Percentiles rank a stretch among this genome's conserved stretches.
These are phyloP conservation scores for Triops longicaudatus DNA, from an alignment of 1,140 invertebrate genomes.

Conservation along the genomic window DNA sequence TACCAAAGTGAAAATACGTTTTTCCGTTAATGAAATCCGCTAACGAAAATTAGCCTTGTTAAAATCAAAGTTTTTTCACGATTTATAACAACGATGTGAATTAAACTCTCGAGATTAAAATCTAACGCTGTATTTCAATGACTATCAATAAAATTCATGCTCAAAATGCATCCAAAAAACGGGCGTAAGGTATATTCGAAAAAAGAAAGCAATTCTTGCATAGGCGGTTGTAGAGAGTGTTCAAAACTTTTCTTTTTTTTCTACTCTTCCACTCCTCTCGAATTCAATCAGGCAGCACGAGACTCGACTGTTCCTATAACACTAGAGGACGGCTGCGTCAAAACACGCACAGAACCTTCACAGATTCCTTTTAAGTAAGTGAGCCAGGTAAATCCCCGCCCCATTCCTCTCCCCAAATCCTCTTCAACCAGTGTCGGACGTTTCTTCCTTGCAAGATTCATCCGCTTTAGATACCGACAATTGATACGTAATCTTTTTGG, in stretches of 20 bases:
- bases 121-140: background rate
- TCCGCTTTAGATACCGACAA: slow-evolving; percentile 19
- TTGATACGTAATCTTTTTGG: slow-evolving; percentile 27
- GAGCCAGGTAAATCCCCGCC: background rate
- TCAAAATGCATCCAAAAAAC: background rate
- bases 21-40: too few species aligned
- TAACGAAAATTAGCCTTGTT: too few species aligned
- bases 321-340: background rate
- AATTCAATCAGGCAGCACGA: background rate
- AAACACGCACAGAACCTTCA: background rate
- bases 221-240: background rate
- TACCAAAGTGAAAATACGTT: too few species aligned
- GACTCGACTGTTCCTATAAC: background rate
- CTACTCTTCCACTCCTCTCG: background rate
- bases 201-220: background rate
- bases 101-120: background rate
- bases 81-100: too few species aligned
- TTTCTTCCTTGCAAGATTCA: background rate
- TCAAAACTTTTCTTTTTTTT: background rate
- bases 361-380: background rate
- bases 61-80: too few species aligned
- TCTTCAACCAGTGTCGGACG: background rate
- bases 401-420: background rate
- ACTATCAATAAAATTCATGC: background rate
- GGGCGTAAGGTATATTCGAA: background rate